These are phyloP conservation scores for Pelodytes ibericus DNA, from an alignment of 2,797 vertebrate species.

Conservation along the genomic window DNA sequence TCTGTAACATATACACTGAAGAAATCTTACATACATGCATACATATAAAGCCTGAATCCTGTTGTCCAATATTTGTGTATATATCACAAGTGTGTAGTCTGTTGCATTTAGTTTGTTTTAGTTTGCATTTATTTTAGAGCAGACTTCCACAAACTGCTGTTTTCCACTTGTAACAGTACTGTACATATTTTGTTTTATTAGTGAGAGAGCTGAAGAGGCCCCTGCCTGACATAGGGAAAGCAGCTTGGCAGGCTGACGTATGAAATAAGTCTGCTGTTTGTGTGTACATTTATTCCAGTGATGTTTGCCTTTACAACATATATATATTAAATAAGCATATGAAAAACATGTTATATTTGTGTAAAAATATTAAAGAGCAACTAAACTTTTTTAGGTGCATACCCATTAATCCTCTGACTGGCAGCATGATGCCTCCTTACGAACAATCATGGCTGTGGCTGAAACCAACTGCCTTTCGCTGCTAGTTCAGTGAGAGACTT, in stretches of 20 bases:
- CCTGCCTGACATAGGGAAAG: conserved; percentile 16
- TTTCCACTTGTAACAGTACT: conserved; percentile 5
- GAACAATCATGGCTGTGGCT: too few species aligned
- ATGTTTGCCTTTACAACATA: too few species aligned
- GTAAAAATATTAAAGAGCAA: too few species aligned
- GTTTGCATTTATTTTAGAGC: background rate
- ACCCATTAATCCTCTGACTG: too few species aligned
- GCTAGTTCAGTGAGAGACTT: too few species aligned
- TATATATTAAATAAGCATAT: too few species aligned
- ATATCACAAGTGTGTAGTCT: background rate
- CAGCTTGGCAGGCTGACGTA: conserved; percentile 21
- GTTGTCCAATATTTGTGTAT: too few species aligned
- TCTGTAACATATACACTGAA: too few species aligned
- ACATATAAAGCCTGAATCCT: background rate
- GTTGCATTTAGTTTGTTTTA: background rate
- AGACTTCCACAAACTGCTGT: background rate
- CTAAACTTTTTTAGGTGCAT: too few species aligned
- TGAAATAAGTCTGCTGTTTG: conserved; percentile 15
- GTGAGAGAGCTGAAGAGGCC: conserved; percentile 30
- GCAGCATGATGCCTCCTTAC: too few species aligned
- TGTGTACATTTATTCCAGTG: conserved; percentile 4
- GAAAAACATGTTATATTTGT: too few species aligned
- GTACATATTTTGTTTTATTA: conserved; percentile 33
- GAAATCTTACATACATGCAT: background rate
- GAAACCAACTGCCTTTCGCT: too few species aligned